phyloP scores from a whole-genome alignment of 1,140 invertebrate species.

The Trachymyrmex cornetzi region DNA sequence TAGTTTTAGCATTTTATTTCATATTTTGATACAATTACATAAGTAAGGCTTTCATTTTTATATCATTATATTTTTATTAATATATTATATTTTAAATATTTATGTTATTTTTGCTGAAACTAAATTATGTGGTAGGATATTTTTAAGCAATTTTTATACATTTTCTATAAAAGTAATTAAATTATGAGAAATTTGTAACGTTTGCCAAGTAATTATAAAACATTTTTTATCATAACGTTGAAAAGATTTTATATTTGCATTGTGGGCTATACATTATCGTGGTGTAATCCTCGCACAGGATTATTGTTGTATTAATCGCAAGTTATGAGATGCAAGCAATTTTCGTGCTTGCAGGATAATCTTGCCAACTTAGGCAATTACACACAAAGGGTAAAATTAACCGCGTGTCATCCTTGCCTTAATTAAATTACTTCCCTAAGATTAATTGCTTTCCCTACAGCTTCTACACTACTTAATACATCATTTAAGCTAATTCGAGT shows the following conservation, averaged over 20 bases:
- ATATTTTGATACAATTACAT: not conserved
- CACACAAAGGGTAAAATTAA: constrained; percentile 63
- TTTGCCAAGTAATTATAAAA: not conserved
- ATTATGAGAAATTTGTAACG: not conserved
- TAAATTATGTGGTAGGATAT: not conserved
- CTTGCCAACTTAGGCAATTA: constrained; percentile 63
- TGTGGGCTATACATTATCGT: constrained; percentile 12
- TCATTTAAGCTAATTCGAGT: constrained; percentile 51
- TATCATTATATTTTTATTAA: not conserved
- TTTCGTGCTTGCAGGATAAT: constrained; percentile 60
- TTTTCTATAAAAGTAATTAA: not conserved
- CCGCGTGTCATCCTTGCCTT: constrained; percentile 61
- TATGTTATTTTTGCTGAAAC: not conserved
- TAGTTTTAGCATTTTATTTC: not conserved
- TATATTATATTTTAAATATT: not conserved
- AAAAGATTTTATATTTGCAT: constrained; percentile 13
- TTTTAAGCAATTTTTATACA: not conserved
- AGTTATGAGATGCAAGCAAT: constrained; percentile 59
- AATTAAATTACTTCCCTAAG: constrained; percentile 65
- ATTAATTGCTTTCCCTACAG: constrained; percentile 58
- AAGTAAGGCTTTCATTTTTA: not conserved
- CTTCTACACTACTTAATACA: constrained; percentile 50
- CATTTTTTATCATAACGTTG: not conserved
- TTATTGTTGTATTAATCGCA: constrained; percentile 61
- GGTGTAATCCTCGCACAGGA: not conserved